Evolutionary conservation across 2,113 vertebrate species (phyloP).

Genomic region (Petrocephalus microphthalmus): DNA sequence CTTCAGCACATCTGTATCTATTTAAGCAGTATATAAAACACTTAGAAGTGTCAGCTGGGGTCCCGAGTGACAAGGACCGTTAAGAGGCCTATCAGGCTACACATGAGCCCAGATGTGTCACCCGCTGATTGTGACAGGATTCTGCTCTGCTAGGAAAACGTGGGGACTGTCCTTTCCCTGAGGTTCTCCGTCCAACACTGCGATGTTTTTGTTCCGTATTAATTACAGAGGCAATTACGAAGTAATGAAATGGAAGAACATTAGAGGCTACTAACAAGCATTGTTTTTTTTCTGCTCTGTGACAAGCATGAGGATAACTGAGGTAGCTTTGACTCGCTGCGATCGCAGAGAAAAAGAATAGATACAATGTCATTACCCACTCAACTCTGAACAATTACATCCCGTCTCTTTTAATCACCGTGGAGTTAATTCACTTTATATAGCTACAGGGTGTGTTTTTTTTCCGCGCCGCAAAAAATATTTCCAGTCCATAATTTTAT

Average conservation of each 20-base stretch:
- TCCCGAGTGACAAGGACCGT: neutral
- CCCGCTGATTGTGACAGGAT: neutral
- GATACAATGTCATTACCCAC: neutral
- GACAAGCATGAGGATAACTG: neutral
- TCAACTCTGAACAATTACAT: neutral
- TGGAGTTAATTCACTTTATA: conserved; percentile 5
- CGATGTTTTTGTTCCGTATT: neutral
- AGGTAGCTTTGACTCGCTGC: neutral
- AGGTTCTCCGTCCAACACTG: neutral
- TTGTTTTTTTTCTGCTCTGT: neutral
- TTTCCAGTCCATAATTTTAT: conserved; percentile 1
- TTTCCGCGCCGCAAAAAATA: neutral
- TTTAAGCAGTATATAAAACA: neutral
- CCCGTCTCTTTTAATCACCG: neutral
- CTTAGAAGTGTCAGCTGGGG: neutral
- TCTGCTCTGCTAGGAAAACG: neutral
- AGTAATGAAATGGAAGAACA: neutral
- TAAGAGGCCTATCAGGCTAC: neutral
- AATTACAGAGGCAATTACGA: conserved; percentile 3
- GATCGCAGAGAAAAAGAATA: neutral
- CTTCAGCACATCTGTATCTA: neutral
- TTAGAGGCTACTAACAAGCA: neutral
- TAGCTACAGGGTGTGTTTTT: neutral
- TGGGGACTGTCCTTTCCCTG: neutral
- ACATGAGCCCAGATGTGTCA: neutral